Conservation (phyloP, 2,797 vertebrate genomes). For the Artibeus lituratus region DNA sequence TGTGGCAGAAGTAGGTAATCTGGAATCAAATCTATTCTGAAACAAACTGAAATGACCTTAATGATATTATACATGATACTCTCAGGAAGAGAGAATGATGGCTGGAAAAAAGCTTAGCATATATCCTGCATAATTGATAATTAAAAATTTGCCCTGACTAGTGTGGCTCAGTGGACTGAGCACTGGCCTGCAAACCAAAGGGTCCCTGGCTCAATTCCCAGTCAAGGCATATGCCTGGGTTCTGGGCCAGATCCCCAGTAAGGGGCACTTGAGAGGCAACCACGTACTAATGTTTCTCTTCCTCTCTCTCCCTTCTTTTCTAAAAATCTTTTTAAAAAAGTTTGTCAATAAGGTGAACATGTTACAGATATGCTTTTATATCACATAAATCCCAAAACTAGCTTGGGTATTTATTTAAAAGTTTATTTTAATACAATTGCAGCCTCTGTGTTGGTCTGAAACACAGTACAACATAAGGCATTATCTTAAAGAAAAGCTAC, state of each 20-base stretch:
- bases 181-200: no score
- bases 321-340: not conserved
- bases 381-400: slow-evolving; percentile 11
- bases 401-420: not conserved
- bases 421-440: not conserved
- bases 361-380: not conserved
- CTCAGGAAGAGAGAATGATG: not conserved
- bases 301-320: no score
- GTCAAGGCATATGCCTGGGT: no score
- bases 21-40: slow-evolving; percentile 6
- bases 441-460: slow-evolving; percentile 1
- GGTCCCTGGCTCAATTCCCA: no score
- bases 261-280: no score
- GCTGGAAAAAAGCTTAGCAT: not conserved
- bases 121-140: not conserved
- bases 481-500: slow-evolving; percentile 18
- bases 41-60: not conserved
- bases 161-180: no score
- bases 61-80: not conserved
- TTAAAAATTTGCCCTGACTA: not conserved
- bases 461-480: not conserved
- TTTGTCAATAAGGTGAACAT: not conserved
- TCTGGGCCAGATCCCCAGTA: no score
- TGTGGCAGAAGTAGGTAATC: not conserved
- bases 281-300: no score